Conservation (phyloP, 2,113 vertebrate genomes). For the Amphiprion percula region DNA sequence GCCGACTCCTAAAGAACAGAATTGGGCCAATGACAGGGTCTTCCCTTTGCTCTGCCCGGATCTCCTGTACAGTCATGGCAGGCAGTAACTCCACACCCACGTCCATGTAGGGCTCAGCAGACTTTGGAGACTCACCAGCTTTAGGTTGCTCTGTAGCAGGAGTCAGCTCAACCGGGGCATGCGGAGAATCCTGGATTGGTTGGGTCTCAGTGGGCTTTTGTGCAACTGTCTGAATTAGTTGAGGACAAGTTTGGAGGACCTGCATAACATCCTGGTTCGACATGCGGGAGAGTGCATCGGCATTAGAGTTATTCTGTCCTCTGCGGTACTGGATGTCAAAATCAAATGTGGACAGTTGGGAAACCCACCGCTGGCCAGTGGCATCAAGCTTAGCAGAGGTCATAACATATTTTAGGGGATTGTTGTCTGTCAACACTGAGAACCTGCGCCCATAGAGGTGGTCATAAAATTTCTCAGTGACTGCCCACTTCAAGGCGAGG, state of each 20-base stretch:
- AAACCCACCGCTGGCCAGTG: not conserved
- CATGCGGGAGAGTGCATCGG: not conserved
- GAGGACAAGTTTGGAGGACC: not conserved
- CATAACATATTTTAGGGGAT: slow-evolving; percentile 11
- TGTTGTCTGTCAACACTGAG: slow-evolving; percentile 22
- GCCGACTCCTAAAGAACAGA: not conserved
- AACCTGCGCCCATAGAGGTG: slow-evolving; percentile 5
- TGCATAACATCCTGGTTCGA: not conserved
- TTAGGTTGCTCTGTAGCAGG: not conserved
- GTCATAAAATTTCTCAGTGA: slow-evolving; percentile 8
- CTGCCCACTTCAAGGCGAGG: too few relatives aligned
- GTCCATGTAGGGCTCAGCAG: not conserved
- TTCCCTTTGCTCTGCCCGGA: not conserved
- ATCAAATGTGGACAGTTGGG: not conserved
- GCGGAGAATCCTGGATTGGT: too few relatives aligned
- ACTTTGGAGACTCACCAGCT: too few relatives aligned
- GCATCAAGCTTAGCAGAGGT: not conserved
- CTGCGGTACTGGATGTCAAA: slow-evolving; percentile 7
- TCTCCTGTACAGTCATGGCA: slow-evolving; percentile 28
- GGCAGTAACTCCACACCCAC: not conserved
- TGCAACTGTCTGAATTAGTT: not conserved
- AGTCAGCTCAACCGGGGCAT: too few relatives aligned
- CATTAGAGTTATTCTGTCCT: not conserved
- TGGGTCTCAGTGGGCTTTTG: too few relatives aligned
- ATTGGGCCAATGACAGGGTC: slow-evolving; percentile 3